Conservation (phyloP, 1,140 invertebrate species). For the Nomia melanderi region DNA sequence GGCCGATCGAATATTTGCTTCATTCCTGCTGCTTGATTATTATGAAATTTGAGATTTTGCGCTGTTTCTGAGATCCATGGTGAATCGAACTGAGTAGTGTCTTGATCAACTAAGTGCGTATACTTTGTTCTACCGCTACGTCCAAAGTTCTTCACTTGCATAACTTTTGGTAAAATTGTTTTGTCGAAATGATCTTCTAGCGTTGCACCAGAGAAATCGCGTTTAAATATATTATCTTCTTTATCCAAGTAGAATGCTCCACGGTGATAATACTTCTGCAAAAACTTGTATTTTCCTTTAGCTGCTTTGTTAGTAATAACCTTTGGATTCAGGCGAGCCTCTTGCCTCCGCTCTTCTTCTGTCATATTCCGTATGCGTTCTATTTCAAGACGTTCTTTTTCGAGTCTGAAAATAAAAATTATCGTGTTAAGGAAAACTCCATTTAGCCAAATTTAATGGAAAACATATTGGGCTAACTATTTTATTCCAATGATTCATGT, state of each 20-base stretch:
- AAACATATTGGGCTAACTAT: too few relatives aligned
- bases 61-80: constrained; percentile 96
- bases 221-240: constrained; percentile 95
- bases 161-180: constrained; percentile 98
- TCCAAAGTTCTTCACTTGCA: constrained; percentile 99
- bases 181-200: constrained; percentile 99
- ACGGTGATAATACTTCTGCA: constrained; percentile 99
- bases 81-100: constrained; percentile 98
- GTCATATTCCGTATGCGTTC: constrained; percentile 96
- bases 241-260: constrained; percentile 99
- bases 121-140: constrained; percentile 99
- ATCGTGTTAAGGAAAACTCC: background rate
- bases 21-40: constrained; percentile 95
- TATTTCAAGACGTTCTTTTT: constrained; percentile 94
- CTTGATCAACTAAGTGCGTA: constrained; percentile 99
- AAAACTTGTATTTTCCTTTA: constrained; percentile 99
- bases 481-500: too few relatives aligned
- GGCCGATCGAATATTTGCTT: constrained; percentile 96
- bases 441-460: background rate
- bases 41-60: constrained; percentile 95
- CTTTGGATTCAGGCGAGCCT: constrained; percentile 96
- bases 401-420: constrained; percentile 80
- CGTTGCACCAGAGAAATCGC: constrained; percentile 98
- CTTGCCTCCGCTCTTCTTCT: constrained; percentile 96
- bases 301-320: constrained; percentile 95